Evolutionary conservation across 2,113 vertebrate genomes (phyloP), one percentile per base, ranked within the genome.

Genomic region (Oryzias curvinotus): DNA sequence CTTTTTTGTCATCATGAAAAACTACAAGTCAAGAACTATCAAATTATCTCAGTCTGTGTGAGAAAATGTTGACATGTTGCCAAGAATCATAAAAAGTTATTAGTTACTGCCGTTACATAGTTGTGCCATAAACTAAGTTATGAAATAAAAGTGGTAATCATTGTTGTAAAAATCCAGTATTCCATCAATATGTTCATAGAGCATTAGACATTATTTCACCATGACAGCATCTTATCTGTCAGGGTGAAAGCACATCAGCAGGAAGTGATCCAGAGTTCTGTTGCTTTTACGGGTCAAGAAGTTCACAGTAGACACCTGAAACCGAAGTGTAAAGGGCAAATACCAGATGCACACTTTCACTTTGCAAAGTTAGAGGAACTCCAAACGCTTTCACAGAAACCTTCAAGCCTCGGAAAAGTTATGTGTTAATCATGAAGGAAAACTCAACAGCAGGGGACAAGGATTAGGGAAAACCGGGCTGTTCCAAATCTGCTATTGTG

Each of bases 271-370:
- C 13, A 41, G 64, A 63, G 26, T 61, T 21, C 18, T 43, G 6
- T 45, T 46, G 48, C 52, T 52, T 75, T 78, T 21, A 62, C 71
- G 4, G 74, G 72, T 69, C 49, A 60, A 60, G 71, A 66, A 49
- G 57, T 26, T 70, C 46, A 45, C 13, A 49, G 23, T 46, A 73
- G 62, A 75, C 65, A 57, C 21, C 18, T 14, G 4, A 57, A 57
- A 73, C 48, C 61, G 73, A 75, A 82, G 67, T 54, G 25, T 23
- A 71, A 77, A 77, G 77, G 72, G 78, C 75, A 80, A 77, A 82
- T 72, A 66, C 75, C 70, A 56, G 55, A 73, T n/a, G 19, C 43
- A 25, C 30, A 16, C 45, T 58, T 59, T 61, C 41, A 66, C 46
- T 54, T 73, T 30, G 26, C 25, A 8, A n/a, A 49, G 5, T 25